phyloP scores from a whole-genome alignment of 37 sponge, comb jelly and placozoan genomes.

The Eunapius fragilis region DNA sequence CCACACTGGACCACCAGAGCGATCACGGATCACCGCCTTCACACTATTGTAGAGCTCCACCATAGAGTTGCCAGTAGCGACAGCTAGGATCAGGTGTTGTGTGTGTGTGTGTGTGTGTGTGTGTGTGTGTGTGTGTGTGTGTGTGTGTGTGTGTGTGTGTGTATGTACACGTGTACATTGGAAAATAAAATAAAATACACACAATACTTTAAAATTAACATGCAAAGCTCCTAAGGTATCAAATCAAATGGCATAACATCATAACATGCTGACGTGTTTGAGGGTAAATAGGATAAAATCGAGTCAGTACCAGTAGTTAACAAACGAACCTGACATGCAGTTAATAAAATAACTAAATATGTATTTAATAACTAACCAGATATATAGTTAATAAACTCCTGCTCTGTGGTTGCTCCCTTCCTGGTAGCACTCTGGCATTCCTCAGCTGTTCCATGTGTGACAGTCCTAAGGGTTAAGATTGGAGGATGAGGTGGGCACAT shows the following conservation, averaged over 20 bases:
- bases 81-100: background rate
- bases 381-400: background rate
- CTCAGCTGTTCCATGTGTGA: background rate
- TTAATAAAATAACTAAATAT: background rate
- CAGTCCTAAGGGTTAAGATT: background rate
- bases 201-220: too few species aligned
- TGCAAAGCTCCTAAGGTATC: too few species aligned
- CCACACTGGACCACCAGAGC: background rate
- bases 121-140: too few species aligned
- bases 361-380: background rate
- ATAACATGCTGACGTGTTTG: too few species aligned
- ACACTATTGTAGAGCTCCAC: background rate
- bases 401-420: background rate
- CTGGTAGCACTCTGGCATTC: background rate
- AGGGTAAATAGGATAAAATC: too few species aligned
- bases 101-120: background rate
- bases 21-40: background rate
- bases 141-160: too few species aligned
- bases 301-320: too few species aligned
- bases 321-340: too few species aligned
- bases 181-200: too few species aligned
- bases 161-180: too few species aligned
- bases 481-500: too few species aligned
- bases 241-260: too few species aligned
- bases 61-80: background rate